Evolutionary conservation across 2,797 vertebrate genomes (phyloP).

Genomic region (Echiichthys vipera): DNA sequence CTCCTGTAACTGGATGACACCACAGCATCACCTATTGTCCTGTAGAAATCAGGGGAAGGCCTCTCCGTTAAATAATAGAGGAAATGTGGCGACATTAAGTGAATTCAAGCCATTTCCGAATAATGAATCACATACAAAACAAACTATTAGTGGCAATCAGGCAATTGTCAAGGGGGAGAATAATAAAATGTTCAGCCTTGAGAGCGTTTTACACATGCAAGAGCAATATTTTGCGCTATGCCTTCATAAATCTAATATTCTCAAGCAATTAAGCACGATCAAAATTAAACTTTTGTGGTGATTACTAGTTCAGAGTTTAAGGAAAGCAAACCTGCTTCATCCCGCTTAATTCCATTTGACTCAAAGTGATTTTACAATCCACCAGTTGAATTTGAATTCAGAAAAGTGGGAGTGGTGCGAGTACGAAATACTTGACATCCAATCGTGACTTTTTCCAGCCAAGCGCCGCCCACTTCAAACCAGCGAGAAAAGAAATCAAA

Average conservation of each 20-base stretch:
- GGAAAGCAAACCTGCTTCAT: background rate
- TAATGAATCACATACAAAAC: constrained; percentile 51
- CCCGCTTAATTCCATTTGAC: background rate
- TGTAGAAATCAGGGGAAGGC: constrained; percentile 5
- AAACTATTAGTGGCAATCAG: constrained; percentile 37
- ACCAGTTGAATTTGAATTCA: background rate
- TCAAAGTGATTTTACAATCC: background rate
- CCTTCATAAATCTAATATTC: background rate
- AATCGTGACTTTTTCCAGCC: background rate
- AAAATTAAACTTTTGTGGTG: background rate
- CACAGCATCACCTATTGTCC: constrained; percentile 1
- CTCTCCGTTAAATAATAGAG: constrained; percentile 8
- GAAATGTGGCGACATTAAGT: constrained; percentile 19
- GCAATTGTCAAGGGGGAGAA: constrained; percentile 9
- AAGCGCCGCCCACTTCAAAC: background rate
- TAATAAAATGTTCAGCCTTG: constrained; percentile 11
- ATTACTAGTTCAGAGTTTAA: background rate
- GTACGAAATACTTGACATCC: background rate
- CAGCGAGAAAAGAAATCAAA: background rate
- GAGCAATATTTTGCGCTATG: background rate
- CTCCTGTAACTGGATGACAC: background rate
- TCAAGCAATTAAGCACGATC: background rate
- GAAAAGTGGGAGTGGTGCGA: background rate
- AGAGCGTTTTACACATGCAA: constrained; percentile 4
- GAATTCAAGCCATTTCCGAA: constrained; percentile 27